A percentile compares a stretch with the other conserved stretches of the same genome.
phyloP scores from a whole-genome alignment of 2,113 vertebrate species.

The Aegotheles bennettii region DNA sequence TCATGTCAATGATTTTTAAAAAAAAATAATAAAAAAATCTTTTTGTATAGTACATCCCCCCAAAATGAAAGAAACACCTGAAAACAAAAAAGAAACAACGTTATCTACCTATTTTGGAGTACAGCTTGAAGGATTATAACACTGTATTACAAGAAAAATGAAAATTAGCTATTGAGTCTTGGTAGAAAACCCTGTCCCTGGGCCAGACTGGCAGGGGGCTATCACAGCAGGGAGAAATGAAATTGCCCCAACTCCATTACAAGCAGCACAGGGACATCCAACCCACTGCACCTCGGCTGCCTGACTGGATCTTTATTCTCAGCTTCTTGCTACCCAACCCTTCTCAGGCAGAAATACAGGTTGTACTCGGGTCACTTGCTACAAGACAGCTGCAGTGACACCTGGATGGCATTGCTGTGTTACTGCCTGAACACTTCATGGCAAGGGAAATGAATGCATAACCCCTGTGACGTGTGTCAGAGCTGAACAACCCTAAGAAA shows the following conservation, averaged over 20 bases:
- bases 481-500: rapidly evolving
- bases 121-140: not conserved
- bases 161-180: not conserved
- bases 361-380: not conserved
- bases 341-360: not conserved
- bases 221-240: not conserved
- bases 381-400: not conserved
- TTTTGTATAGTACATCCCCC: not conserved
- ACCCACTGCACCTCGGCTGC: not conserved
- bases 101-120: not conserved
- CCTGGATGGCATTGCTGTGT: not conserved
- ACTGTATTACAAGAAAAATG: not conserved
- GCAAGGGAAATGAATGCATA: not conserved
- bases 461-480: not conserved
- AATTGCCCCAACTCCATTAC: not conserved
- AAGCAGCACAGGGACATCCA: not conserved
- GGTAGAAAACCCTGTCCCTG: not conserved
- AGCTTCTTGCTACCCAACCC: not conserved
- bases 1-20: not conserved
- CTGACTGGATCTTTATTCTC: not conserved
- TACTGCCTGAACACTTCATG: not conserved
- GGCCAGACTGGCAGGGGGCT: not conserved
- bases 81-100: not conserved
- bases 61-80: not conserved
- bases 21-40: not conserved